A percentile compares a stretch with the other conserved stretches of the same genome.
These are phyloP conservation scores for Callaeas wilsoni DNA, from an alignment of 2,113 vertebrate species.

Conservation along the genomic window DNA sequence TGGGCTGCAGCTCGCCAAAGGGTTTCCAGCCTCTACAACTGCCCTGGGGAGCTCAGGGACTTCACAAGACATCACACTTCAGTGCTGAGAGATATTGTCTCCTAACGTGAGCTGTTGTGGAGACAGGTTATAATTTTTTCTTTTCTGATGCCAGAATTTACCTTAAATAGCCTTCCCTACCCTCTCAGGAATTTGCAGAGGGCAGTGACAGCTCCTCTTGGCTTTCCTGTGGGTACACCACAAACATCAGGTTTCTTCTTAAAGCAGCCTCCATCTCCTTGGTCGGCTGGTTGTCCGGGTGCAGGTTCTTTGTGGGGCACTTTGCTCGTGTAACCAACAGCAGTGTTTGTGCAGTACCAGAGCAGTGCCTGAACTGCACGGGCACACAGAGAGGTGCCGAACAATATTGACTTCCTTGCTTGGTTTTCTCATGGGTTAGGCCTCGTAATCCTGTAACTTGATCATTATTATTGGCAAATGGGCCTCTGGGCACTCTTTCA, in stretches of 20 bases:
- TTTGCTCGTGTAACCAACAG: background rate
- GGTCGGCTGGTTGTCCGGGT: background rate
- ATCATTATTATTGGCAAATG: background rate
- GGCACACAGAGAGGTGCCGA: background rate
- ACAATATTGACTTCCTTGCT: background rate
- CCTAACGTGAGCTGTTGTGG: background rate
- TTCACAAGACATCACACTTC: background rate
- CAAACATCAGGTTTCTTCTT: background rate
- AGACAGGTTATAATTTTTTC: background rate
- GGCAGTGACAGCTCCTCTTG: background rate
- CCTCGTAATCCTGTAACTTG: background rate
- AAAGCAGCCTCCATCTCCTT: background rate
- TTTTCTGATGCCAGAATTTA: background rate
- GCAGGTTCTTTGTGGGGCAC: background rate
- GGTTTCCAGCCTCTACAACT: fast-evolving
- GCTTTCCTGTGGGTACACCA: background rate
- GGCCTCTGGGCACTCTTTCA: background rate
- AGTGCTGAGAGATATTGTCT: background rate
- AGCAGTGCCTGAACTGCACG: fast-evolving
- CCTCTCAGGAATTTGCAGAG: background rate
- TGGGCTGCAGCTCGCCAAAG: background rate
- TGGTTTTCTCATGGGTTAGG: background rate
- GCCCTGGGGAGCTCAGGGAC: background rate
- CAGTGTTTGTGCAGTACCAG: background rate
- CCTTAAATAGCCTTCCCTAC: background rate